Evolutionary conservation across 2,113 vertebrate genomes (phyloP).

Genomic region (Myodes glareolus): DNA sequence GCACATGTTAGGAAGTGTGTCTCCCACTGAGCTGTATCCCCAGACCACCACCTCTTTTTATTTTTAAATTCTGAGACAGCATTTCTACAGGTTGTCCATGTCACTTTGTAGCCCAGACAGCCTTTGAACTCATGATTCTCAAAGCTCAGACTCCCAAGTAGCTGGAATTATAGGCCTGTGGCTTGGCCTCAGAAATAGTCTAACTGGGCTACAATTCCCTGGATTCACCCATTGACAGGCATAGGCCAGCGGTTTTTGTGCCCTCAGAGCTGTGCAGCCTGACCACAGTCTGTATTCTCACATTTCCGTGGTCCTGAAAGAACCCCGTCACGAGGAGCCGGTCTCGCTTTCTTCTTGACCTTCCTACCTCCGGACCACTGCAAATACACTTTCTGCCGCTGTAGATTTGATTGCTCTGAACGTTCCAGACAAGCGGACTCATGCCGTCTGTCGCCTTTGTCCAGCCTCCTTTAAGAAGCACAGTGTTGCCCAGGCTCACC

Average conservation of each 20-base stretch:
- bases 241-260: background rate
- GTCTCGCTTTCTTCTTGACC: background rate
- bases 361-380: background rate
- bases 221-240: background rate
- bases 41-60: background rate
- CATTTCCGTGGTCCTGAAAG: background rate
- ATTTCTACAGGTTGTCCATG: background rate
- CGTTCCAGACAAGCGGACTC: background rate
- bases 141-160: background rate
- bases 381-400: background rate
- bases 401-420: background rate
- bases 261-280: background rate
- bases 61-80: background rate
- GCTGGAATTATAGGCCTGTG: background rate
- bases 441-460: background rate
- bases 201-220: background rate
- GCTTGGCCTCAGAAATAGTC: background rate
- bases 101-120: background rate
- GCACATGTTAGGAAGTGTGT: background rate
- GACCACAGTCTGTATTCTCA: background rate
- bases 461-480: background rate
- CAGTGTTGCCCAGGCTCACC: background rate
- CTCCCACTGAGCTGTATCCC: too few relatives aligned
- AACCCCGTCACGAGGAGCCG: background rate
- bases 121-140: background rate